Percentiles rank a stretch among this genome's conserved stretches.
These are phyloP conservation scores for Rhegmatorhina hoffmannsi DNA, from an alignment of 2,113 vertebrate genomes.

Conservation along the genomic window DNA sequence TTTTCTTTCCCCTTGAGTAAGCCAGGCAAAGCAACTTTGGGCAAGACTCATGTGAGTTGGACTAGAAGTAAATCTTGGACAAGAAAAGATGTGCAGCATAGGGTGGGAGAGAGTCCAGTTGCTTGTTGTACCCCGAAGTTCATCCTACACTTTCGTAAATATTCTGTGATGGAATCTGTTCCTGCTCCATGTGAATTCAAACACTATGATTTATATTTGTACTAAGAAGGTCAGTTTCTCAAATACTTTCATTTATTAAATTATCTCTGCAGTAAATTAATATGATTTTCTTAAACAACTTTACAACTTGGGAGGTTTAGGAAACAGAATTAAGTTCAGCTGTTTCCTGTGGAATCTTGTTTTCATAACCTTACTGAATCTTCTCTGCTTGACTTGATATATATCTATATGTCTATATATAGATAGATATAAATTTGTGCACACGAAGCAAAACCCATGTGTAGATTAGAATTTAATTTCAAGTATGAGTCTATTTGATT, in stretches of 20 bases:
- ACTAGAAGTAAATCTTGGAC: background rate
- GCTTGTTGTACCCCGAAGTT: background rate
- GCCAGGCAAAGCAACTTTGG: background rate
- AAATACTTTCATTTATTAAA: slow-evolving; percentile 77
- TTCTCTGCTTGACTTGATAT: slow-evolving; percentile 25
- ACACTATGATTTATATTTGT: slow-evolving; percentile 58
- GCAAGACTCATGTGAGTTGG: background rate
- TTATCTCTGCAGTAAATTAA: slow-evolving; percentile 74
- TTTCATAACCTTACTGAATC: slow-evolving; percentile 68
- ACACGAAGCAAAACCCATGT: background rate
- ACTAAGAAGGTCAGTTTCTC: slow-evolving; percentile 61
- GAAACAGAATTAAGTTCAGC: slow-evolving; percentile 60
- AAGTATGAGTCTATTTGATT: background rate
- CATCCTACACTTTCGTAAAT: background rate
- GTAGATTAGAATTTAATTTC: background rate
- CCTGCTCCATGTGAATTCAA: slow-evolving; percentile 24
- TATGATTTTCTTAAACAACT: slow-evolving; percentile 63
- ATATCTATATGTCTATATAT: background rate
- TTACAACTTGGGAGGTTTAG: slow-evolving; percentile 72
- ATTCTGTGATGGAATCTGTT: slow-evolving; percentile 3
- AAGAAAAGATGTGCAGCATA: background rate
- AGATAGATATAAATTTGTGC: background rate
- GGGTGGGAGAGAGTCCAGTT: background rate
- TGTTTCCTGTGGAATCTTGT: slow-evolving; percentile 60
- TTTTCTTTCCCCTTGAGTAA: background rate